Base-by-base conservation (phyloP, 1,140 invertebrate genomes). In the Temnothorax longispinosus region DNA sequence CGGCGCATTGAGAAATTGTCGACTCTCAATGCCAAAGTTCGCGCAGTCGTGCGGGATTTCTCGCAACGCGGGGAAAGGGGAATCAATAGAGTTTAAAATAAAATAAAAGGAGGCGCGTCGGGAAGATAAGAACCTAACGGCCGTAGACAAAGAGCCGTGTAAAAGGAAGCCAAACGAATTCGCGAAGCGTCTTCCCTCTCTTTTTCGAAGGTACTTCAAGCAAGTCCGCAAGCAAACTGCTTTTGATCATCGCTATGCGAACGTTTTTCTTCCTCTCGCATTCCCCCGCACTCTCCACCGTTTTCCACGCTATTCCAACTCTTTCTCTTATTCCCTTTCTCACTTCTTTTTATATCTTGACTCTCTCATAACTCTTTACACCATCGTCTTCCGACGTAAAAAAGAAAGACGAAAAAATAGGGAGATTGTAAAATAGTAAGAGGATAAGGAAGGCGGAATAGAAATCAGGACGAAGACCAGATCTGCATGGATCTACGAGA, bases 191-290 rank as follows among this genome's bases (percentile, higher is more conserved):
- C 71, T 62, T 65, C 47, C 50, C 71, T 86, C 88, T 85, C 78
- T 88, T 76, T 90, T 89, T 77, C 88, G 80, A 87, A 90, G 72
- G 88, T 86, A 85, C 64, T 90, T 87, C 86, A 90, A 89, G 88
- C 91, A 88, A 92, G 89, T 91, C 89, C 86, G 86, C 92, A 87
- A 90, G 89, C 92, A 90, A 90, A 92, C 92, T 91, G 92, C 92
- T 93, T 92, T 93, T 93, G 91, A 93, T 93, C 91, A 92, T 93
- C 86, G 86, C 87, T 92, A 90, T 80, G 91, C 75, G 86, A 88
- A 88, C 89, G 84, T 89, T 88, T 74, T 74, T 90, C 38, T 65
- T 86, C 84, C 75, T 44, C 84, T 82, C 80, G 67, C 81, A 88
- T 90, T 89, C 77, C 60, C 54, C 67, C 74, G 32, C 62, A 58